phyloP scores from a whole-genome alignment of 2,888 invertebrate species.

The Drosophila colorata region DNA sequence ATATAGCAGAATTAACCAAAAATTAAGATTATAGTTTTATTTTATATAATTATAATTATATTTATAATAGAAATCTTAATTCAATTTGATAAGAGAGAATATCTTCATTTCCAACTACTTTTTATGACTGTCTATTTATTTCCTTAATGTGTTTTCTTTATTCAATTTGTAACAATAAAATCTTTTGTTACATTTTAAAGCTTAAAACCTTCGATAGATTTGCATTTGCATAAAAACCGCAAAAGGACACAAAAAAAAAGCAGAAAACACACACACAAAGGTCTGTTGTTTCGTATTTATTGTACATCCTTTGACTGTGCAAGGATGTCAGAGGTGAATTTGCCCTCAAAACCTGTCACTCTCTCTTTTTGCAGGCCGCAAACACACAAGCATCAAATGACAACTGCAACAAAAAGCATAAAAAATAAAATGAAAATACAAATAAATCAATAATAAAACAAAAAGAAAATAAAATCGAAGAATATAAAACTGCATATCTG shows the following conservation, averaged over 20 bases:
- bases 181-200: neutral
- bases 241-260: neutral
- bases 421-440: slow-evolving; percentile 13
- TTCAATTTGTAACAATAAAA: too few relatives aligned
- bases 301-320: slow-evolving; percentile 21
- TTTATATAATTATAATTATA: too few relatives aligned
- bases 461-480: slow-evolving; percentile 15
- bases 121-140: too few relatives aligned
- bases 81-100: too few relatives aligned
- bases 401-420: neutral
- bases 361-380: slow-evolving; percentile 46
- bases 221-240: slow-evolving; percentile 27
- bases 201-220: slow-evolving; percentile 33
- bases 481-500: slow-evolving; percentile 72
- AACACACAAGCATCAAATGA: slow-evolving; percentile 27
- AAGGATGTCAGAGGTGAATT: slow-evolving; percentile 26
- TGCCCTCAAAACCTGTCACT: slow-evolving; percentile 29
- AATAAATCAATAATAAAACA: slow-evolving; percentile 53
- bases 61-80: too few relatives aligned
- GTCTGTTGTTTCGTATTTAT: slow-evolving; percentile 34
- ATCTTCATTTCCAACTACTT: too few relatives aligned
- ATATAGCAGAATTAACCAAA: too few relatives aligned
- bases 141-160: too few relatives aligned
- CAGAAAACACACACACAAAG: slow-evolving; percentile 44
- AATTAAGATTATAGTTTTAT: too few relatives aligned